Base-by-base conservation (phyloP, 2,113 vertebrate genomes). In the Bostrychus sinensis region DNA sequence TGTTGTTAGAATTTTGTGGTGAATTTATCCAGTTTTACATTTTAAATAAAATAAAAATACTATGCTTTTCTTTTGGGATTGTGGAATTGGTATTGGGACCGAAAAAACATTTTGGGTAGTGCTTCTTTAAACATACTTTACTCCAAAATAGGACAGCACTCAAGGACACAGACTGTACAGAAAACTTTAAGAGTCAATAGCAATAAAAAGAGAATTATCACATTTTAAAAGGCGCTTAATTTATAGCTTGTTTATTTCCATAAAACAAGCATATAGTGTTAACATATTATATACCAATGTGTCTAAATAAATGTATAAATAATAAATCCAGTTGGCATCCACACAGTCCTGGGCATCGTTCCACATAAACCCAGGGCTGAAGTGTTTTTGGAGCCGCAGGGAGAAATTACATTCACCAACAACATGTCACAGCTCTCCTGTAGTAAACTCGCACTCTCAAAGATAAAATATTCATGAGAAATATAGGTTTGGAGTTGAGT, bases 251-350 rank as follows among this genome's bases (percentile, higher is more conserved):
- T 16, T 48, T 48, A 48, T 54, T 28, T 14, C 22, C 10, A 56
- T 16, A 36, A 25, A 66, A 11, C 38, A 17, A 25, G 30, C 14
- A 45, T 34, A 45, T 3, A 30, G 3, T n/a, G 36, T 41, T n/a
- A 22, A 71, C 4, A 51, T 36, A 25, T 51, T 48, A 42, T 48
- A 42, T 7, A 55, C 28, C 7, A 63, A 34, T 26, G 59, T 28
- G 39, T 36, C 13, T 17, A 51, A 70, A 70, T 57, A 0, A 16
- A 66, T 70, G 50, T 28, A 14, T 38, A 26, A 62, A 66, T 70
- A 57, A 34, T 23, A 56, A 54, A 56, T 38, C 50, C 42, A 28
- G 30, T 50, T 72, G 55, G 58, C 64, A 50, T 32, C 39, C 38
- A 16, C 7, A 19, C 34, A 19, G 39, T 37, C 19, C 16, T 22